Evolutionary conservation across 1,140 invertebrate species (phyloP), one percentile per base, ranked within the genome.

Genomic region (Chironomus tepperi): DNA sequence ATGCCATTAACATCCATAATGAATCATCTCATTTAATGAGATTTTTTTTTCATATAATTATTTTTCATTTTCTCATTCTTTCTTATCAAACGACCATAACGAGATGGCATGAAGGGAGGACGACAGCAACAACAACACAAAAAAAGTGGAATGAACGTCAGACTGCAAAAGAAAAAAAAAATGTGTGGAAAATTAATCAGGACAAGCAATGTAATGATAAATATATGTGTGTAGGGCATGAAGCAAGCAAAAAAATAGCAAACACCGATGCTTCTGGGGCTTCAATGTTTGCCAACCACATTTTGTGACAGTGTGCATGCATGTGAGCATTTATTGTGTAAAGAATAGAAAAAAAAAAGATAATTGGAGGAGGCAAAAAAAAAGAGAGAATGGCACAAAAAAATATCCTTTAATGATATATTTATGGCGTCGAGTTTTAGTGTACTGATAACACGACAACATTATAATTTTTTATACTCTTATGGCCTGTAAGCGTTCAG

Each of bases 1-100:
- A 57, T 57, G 47, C 47, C 47, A 57, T 57, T 57, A 57, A 57
- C 47, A 57, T 57, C 47, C 47, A 57, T 57, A 57, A 57, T 57
- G 47, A 57, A 57, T 57, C 47, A 57, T 57, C 47, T 57, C 47
- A 57, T 57, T 57, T 57, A 57, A 57, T 57, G 47, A 57, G 47
- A 15, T 57, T 57, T 57, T 34, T 34, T 57, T 57, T 57, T 57
- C 47, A 57, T 57, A 57, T 57, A 57, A 57, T 57, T 57, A 57
- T 57, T 57, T 57, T 57, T 57, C 47, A 57, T 57, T 57, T 57
- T 57, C 47, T 57, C n/a, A 5, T 57, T 15, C 3, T 57, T 15
- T 57, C 47, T 57, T 57, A 5, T 15, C 47, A n/a, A 34, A 34
- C 24, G 24, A 34, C 24, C 24, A 34, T 34, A 34, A 34, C 24